These are phyloP conservation scores for Tachystola acroxantha DNA, from an alignment of 2,888 invertebrate species.

Conservation along the genomic window DNA sequence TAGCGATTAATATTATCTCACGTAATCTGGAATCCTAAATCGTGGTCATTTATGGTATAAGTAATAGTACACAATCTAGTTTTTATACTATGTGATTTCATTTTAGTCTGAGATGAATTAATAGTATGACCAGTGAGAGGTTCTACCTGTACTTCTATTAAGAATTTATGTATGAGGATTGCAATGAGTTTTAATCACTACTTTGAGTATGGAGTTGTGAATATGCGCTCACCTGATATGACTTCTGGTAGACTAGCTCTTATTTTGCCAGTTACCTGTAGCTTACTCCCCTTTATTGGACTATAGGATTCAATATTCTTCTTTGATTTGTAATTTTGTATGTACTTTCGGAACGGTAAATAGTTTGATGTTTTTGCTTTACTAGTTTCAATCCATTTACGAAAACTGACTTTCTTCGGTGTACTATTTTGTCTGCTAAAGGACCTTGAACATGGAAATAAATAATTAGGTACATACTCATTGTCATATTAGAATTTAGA, in stretches of 20 bases:
- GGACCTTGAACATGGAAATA: slow-evolving; percentile 31
- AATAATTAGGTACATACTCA: not conserved
- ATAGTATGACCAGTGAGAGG: too few relatives aligned
- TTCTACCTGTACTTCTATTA: too few relatives aligned
- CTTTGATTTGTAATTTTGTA: slow-evolving; percentile 61
- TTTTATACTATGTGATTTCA: too few relatives aligned
- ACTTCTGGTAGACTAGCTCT: slow-evolving; percentile 52
- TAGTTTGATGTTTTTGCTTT: slow-evolving; percentile 75
- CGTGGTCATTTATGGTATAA: too few relatives aligned
- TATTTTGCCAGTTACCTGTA: slow-evolving; percentile 51
- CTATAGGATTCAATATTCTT: slow-evolving; percentile 56
- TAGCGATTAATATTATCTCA: too few relatives aligned
- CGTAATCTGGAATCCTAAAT: too few relatives aligned
- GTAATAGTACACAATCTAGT: too few relatives aligned
- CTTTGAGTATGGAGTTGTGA: too few relatives aligned
- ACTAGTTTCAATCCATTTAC: slow-evolving; percentile 65
- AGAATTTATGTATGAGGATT: too few relatives aligned
- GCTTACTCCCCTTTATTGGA: slow-evolving; percentile 55
- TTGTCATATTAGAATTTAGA: too few relatives aligned
- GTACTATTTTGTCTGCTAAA: slow-evolving; percentile 65
- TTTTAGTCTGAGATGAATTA: too few relatives aligned
- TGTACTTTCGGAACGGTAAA: slow-evolving; percentile 80
- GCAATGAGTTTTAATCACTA: too few relatives aligned
- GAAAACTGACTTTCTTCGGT: slow-evolving; percentile 67
- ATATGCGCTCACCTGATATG: slow-evolving; percentile 60